These are phyloP conservation scores for Hirudinaria manillensis DNA, from an alignment of 2,888 invertebrate species.

Conservation along the genomic window DNA sequence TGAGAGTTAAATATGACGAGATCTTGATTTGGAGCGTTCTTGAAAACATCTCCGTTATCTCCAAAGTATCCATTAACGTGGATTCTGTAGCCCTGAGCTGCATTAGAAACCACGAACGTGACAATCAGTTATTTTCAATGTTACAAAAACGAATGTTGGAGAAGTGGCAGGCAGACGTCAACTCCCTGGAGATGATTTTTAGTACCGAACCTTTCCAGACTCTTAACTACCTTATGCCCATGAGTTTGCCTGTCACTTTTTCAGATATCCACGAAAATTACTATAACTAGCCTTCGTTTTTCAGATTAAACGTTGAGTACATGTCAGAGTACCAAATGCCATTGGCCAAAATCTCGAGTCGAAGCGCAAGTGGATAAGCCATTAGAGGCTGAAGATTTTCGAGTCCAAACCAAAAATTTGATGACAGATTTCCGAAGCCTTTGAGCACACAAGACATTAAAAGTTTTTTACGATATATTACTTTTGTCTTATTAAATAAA, in stretches of 20 bases:
- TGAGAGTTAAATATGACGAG: not conserved
- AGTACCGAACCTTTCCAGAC: too few relatives aligned
- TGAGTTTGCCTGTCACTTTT: too few relatives aligned
- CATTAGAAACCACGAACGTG: too few relatives aligned
- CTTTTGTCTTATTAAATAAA: not conserved
- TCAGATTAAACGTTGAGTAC: not conserved
- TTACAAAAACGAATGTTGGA: too few relatives aligned
- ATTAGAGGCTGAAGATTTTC: not conserved
- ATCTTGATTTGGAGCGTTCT: not conserved
- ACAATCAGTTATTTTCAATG: too few relatives aligned
- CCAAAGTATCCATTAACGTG: not conserved
- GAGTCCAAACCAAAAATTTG: constrained; percentile 1
- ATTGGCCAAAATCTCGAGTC: not conserved
- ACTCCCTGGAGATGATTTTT: too few relatives aligned
- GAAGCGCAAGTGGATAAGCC: not conserved
- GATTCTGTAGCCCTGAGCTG: not conserved
- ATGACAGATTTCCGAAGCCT: constrained; percentile 5
- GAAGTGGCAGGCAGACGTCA: too few relatives aligned
- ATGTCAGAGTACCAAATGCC: constrained; percentile 8
- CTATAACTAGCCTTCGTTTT: not conserved
- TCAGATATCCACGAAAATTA: too few relatives aligned
- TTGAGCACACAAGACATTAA: not conserved
- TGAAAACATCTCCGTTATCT: constrained; percentile 5
- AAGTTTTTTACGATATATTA: not conserved
- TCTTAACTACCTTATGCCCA: too few relatives aligned